Base-by-base conservation (phyloP, 2,113 vertebrate genomes). In the Cyprinodon tularosa region DNA sequence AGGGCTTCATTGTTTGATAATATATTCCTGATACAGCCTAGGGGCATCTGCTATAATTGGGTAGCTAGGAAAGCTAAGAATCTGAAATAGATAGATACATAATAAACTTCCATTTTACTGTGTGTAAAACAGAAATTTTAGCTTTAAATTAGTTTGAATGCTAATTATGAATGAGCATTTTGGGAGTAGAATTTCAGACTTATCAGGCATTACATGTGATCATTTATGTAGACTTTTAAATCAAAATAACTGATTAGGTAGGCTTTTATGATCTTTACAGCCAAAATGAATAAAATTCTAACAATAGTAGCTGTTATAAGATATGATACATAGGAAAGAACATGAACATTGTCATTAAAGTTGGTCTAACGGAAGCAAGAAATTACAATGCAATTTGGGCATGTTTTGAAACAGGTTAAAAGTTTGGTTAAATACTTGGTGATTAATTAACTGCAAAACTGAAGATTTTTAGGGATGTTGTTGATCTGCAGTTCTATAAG, bases 1-100 rank as follows among this genome's bases (percentile, higher is more conserved):
- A 72, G 38, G 2, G 22, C 40, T 73, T 74, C 38, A 20, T 76
- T 64, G 61, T 70, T 38, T 59, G 73, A 74, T 75, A 75, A 82
- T 66, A 4, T 1, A 42, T 65, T 70, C 71, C 12, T 72, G 57
- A 80, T 74, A 53, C 65, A 75, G 66, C 53, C 68, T 63, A 29
- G 38, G 61, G 66, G 53, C 36, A 47, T 71, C 66, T 20, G 4
- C 29, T 60, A 39, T 71, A 74, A 82, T 69, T 74, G 76, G 12
- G 13, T 44, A 47, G 57, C 20, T 59, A 47, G 8, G 66, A 77
- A 72, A 72, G 13, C n/a, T 65, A 22, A 10, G 63, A 40, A 70
- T 17, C 14, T 13, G 11, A 1, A 60, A 48, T n/a, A 59, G 62
- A 73, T 44, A 44, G 40, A 22, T 57, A 3, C 73, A 76, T 72